Evolutionary conservation across 35 echinoderm and acorn worm species (phyloP).

Genomic region (Heliocidaris erythrogramma): DNA sequence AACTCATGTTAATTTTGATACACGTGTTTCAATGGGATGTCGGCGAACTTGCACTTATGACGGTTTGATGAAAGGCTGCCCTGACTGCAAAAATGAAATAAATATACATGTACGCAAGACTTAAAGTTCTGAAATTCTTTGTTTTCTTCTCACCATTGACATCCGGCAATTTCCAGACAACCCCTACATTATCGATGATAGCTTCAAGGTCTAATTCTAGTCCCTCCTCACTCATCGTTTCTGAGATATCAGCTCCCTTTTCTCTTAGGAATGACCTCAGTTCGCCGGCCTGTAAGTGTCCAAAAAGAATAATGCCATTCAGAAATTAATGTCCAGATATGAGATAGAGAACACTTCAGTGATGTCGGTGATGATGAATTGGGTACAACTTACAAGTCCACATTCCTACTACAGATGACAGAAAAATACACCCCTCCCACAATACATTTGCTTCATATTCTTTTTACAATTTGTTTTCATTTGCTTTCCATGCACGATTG

Average conservation of each 20-base stretch:
- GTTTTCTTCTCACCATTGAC: conserved; percentile 54
- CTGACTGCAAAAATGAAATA: not conserved
- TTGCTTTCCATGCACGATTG: too few species aligned
- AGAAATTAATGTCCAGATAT: too few species aligned
- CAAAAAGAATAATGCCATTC: not conserved
- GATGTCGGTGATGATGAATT: too few species aligned
- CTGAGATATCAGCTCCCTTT: conserved; percentile 73
- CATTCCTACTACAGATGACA: too few species aligned
- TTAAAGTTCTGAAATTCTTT: not conserved
- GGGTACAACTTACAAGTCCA: too few species aligned
- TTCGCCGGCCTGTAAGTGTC: conserved; percentile 58
- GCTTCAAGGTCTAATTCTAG: conserved; percentile 71
- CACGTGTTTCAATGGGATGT: not conserved
- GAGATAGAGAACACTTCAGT: too few species aligned
- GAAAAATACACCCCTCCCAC: too few species aligned
- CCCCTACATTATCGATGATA: conserved; percentile 64
- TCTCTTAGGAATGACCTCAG: conserved; percentile 72
- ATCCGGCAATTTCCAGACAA: conserved; percentile 76
- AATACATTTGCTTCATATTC: too few species aligned
- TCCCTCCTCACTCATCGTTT: conserved; percentile 62
- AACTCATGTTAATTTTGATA: not conserved
- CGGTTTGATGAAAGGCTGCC: too few species aligned
- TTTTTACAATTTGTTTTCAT: too few species aligned
- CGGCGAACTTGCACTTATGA: too few species aligned
- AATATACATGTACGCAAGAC: not conserved